Conservation (phyloP, 2,113 vertebrate genomes). For the Puntigrus tetrazona region DNA sequence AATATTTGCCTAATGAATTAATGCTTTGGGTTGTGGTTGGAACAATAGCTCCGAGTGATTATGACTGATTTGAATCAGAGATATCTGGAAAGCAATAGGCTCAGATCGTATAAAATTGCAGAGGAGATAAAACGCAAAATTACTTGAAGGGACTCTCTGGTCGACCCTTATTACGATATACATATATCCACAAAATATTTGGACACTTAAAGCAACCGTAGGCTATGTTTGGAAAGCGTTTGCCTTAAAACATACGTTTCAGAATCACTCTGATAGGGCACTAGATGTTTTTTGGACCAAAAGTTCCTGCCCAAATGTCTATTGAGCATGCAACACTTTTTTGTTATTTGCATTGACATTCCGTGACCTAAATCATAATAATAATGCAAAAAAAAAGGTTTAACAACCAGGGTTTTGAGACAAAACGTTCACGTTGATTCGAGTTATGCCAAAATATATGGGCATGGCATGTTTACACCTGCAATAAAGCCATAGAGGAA, state of each 20-base stretch:
- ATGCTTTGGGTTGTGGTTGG: not conserved
- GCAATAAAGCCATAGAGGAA: slow-evolving; percentile 2
- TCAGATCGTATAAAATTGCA: not conserved
- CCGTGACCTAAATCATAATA: not conserved
- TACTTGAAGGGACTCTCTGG: not conserved
- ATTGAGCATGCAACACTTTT: no score
- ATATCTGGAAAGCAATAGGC: not conserved
- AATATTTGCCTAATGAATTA: slow-evolving; percentile 21
- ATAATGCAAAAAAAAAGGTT: not conserved
- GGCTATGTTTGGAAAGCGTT: not conserved
- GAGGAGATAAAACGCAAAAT: not conserved
- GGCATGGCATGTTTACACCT: slow-evolving; percentile 5
- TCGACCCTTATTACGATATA: not conserved
- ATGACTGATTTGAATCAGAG: slow-evolving; percentile 11
- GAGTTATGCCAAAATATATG: not conserved
- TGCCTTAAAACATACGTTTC: not conserved
- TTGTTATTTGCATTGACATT: not conserved
- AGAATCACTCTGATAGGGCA: not conserved
- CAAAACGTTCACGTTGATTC: not conserved
- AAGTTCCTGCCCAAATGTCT: not conserved
- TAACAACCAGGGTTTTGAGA: not conserved
- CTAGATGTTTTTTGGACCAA: no score
- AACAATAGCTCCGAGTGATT: not conserved
- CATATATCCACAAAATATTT: not conserved
- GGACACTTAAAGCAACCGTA: not conserved